A percentile compares a stretch with the other conserved stretches of the same genome.
These are phyloP conservation scores for Corythoichthys haematopterus DNA, from an alignment of 2,113 vertebrate genomes.

Conservation along the genomic window DNA sequence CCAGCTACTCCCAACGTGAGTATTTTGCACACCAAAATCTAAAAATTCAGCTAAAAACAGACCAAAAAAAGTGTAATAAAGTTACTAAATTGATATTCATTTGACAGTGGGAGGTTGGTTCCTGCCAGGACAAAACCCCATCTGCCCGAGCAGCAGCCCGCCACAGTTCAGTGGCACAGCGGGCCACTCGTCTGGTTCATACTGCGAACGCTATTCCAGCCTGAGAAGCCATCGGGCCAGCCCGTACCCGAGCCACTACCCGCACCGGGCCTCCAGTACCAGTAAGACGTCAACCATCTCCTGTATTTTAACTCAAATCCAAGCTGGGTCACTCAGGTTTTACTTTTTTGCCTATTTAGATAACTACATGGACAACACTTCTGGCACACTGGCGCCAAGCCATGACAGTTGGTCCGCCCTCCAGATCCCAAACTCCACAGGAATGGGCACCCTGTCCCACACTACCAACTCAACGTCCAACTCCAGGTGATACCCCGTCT, in stretches of 20 bases:
- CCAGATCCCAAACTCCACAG: conserved; percentile 73
- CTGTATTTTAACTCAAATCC: too few species aligned
- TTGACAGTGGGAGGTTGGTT: conserved; percentile 76
- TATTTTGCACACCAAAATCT: not conserved
- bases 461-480: conserved; percentile 72
- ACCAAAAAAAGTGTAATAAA: not conserved
- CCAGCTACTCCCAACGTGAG: conserved; percentile 76
- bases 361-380: conserved; percentile 75
- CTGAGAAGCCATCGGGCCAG: conserved; percentile 69
- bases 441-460: conserved; percentile 71
- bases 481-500: conserved; percentile 53
- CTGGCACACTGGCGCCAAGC: conserved; percentile 52
- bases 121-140: conserved; percentile 70
- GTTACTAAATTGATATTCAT: not conserved
- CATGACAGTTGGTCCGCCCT: conserved; percentile 77
- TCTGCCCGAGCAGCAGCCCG: conserved; percentile 76
- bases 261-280: conserved; percentile 66
- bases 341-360: conserved; percentile 40
- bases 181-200: conserved; percentile 71
- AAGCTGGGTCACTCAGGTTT: not conserved
- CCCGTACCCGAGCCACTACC: conserved; percentile 75
- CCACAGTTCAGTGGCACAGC: conserved; percentile 70
- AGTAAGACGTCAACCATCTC: conserved; percentile 54
- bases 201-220: conserved; percentile 76
- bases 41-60: not conserved